Conservation (phyloP, 92 coral and sea anemone species). For the Heteractis magnifica region DNA sequence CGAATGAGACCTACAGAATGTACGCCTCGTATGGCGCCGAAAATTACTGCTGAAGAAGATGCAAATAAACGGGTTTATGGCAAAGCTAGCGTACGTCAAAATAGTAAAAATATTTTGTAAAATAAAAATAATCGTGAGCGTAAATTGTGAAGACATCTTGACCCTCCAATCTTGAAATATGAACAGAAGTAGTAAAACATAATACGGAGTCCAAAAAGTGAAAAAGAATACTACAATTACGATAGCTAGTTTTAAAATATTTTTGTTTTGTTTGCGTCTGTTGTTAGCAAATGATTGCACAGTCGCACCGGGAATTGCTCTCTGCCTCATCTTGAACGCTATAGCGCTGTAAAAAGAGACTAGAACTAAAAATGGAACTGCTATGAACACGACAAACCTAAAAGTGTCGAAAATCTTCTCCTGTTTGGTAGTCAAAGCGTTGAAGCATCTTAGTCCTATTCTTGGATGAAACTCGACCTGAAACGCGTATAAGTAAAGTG, state of each 20-base stretch:
- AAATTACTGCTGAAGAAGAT: conserved; percentile 34
- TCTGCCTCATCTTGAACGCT: conserved; percentile 9
- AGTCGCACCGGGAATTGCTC: conserved; percentile 28
- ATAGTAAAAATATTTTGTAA: conserved; percentile 5
- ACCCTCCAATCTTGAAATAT: background rate
- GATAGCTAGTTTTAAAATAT: conserved; percentile 12
- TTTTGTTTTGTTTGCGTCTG: conserved; percentile 20
- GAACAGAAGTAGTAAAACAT: conserved; percentile 7
- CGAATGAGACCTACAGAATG: conserved; percentile 1
- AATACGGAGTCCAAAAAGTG: conserved; percentile 31
- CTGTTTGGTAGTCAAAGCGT: background rate
- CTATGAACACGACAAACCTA: conserved; percentile 25
- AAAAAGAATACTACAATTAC: conserved; percentile 13
- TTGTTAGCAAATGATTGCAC: conserved; percentile 1
- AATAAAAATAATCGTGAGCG: background rate
- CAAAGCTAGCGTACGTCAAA: conserved; percentile 32
- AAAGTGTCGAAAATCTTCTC: conserved; percentile 18
- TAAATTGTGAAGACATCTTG: background rate
- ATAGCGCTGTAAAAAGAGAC: conserved; percentile 10
- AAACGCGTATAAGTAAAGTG: conserved; percentile 18
- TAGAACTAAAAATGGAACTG: conserved; percentile 7
- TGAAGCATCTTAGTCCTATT: background rate
- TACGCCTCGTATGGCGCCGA: conserved; percentile 1
- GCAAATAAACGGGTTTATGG: conserved; percentile 28
- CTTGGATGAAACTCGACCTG: background rate